Evolutionary conservation across 2,797 vertebrate species (phyloP).

Genomic region (Hephaestus fuliginosus): DNA sequence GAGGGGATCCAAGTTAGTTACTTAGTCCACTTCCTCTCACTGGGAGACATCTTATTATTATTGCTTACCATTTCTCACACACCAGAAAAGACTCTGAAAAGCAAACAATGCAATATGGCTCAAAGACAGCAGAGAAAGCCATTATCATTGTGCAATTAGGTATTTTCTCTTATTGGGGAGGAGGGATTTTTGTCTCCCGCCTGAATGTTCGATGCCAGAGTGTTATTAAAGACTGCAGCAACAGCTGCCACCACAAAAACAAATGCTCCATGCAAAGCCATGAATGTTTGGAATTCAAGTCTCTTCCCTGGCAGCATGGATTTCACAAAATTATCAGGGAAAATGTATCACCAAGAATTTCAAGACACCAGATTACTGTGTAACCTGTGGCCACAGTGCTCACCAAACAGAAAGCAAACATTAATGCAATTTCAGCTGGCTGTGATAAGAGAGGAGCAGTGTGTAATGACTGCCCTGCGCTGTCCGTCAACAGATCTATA

Average conservation of each 20-base stretch:
- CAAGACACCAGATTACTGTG: slow-evolving; percentile 30
- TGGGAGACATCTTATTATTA: slow-evolving; percentile 12
- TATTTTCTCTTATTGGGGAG: slow-evolving; percentile 39
- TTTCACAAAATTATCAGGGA: slow-evolving; percentile 70
- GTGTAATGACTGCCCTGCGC: slow-evolving; percentile 70
- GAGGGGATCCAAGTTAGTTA: background rate
- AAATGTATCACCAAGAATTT: slow-evolving; percentile 61
- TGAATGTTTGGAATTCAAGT: slow-evolving; percentile 69
- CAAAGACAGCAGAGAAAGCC: slow-evolving; percentile 24
- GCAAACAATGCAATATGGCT: slow-evolving; percentile 30
- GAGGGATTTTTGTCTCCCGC: slow-evolving; percentile 50
- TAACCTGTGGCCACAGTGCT: slow-evolving; percentile 65
- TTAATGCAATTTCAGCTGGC: slow-evolving; percentile 61
- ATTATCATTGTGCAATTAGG: slow-evolving; percentile 50
- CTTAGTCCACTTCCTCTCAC: background rate
- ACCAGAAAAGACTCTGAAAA: slow-evolving; percentile 1
- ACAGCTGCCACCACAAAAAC: slow-evolving; percentile 77
- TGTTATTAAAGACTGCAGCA: slow-evolving; percentile 61
- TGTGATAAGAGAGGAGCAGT: slow-evolving; percentile 69
- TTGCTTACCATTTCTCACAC: slow-evolving; percentile 20
- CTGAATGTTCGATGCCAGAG: slow-evolving; percentile 60
- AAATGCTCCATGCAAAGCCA: slow-evolving; percentile 72
- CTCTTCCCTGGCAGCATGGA: slow-evolving; percentile 57
- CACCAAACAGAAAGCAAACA: slow-evolving; percentile 70
- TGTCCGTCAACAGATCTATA: slow-evolving; percentile 84